Base-by-base conservation (phyloP, 2,113 vertebrate genomes). In the Semicossyphus pulcher region DNA sequence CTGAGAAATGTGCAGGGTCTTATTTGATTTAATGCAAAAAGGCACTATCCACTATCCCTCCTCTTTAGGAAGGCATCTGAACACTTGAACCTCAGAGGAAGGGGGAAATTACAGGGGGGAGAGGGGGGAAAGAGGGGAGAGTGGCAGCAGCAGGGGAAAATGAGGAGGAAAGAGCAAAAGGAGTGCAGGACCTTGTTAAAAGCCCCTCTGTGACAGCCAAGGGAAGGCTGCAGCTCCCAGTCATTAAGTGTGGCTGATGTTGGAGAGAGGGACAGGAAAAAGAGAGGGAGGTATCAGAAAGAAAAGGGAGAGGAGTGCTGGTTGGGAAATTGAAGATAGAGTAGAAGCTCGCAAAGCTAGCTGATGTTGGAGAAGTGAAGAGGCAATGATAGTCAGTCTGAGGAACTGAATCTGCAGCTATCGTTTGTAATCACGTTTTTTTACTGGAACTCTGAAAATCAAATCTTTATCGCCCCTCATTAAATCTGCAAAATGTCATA, bases 151-250 rank as follows among this genome's bases (percentile, higher is more conserved):
- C 31, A 54, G 37, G 78, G 58, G 71, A 63, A 75, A 84, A 82
- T 84, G 66, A 84, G 63, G 49, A 78, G 71, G 64, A 78, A 86
- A 81, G 80, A 83, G 84, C 58, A 57, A 77, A 72, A 81, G 54
- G 59, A 83, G 73, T 63, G 59, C 69, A 75, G 78, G 61, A 85
- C 84, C 90, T 92, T 89, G 87, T 92, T 92, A 92, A 90, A 88
- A 90, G 70, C 74, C 69, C 72, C 48, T 54, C 41, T 71, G 78
- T 85, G 92, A 86, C 85, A 77, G 76, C 49, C 48, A 28, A 60
- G 61, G 51, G 60, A 60, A 78, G 84, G 78, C 75, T 86, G 65
- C 72, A 83, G 79, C 81, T 88, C 52, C 5, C 36, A 89, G 81
- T 87, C 91, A 92, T 83, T 85, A 83, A 81, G 69, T 80, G 78